Evolutionary conservation across 2,888 invertebrate genomes (phyloP), one percentile per base, ranked within the genome.

Genomic region (Gasteruption jaculator): DNA sequence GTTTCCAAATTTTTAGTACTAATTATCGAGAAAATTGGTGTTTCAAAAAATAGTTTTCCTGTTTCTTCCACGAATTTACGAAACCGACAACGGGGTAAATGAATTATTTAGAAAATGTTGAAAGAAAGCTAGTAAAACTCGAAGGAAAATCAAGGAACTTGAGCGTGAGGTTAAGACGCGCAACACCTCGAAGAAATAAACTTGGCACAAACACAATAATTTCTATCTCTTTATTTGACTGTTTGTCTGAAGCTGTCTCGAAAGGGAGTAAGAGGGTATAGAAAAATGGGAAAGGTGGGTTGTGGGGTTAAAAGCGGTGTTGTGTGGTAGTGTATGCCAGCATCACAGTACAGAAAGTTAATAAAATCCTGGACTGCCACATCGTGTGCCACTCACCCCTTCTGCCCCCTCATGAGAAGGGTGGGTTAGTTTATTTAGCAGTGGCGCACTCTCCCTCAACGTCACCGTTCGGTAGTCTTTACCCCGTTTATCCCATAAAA

Each of bases 261-360:
- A n/a, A n/a, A n/a, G n/a, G n/a, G n/a, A n/a, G n/a, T n/a, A n/a
- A n/a, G n/a, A n/a, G n/a, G n/a, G n/a, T n/a, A n/a, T n/a, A n/a
- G n/a, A n/a, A n/a, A n/a, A n/a, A n/a, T n/a, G n/a, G n/a, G n/a
- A n/a, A n/a, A n/a, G n/a, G n/a, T n/a, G n/a, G n/a, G n/a, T n/a
- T n/a, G n/a, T n/a, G n/a, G n/a, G n/a, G n/a, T n/a, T n/a, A n/a
- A n/a, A n/a, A n/a, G n/a, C n/a, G n/a, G n/a, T n/a, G n/a, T n/a
- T n/a, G n/a, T n/a, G n/a, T n/a, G n/a, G n/a, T n/a, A n/a, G 50
- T 50, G 54, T 45, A 48, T 42, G 46, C 50, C 51, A 52, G 53
- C 58, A 59, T 55, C 59, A 59, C 57, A 56, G 57, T 65, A 65
- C 61, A 70, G 66, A 69, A 54, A 70, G 70, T 70, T 70, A 70